These are phyloP conservation scores for Mustela lutreola DNA, from an alignment of 2,113 vertebrate species.

Conservation along the genomic window DNA sequence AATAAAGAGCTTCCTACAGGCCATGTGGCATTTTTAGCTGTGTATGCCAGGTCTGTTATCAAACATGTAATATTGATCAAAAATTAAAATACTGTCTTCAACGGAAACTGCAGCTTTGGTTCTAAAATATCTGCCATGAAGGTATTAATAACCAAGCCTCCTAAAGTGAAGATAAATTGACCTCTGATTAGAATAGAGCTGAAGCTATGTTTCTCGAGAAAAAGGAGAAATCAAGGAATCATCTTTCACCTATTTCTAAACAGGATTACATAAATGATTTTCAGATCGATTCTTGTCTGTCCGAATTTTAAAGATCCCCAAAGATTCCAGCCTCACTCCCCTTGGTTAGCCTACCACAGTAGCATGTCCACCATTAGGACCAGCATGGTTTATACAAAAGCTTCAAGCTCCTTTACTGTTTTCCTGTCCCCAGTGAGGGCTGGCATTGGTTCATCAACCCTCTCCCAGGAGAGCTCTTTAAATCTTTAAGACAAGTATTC, in stretches of 20 bases:
- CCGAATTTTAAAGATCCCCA: background rate
- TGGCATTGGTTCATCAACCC: background rate
- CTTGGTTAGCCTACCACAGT: background rate
- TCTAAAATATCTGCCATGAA: slow-evolving; percentile 16
- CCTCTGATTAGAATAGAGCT: background rate
- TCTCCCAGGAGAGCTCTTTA: background rate
- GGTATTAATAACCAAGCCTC: background rate
- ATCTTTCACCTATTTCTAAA: background rate
- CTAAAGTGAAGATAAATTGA: background rate
- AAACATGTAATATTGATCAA: slow-evolving; percentile 76
- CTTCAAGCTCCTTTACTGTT: background rate
- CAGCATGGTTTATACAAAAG: background rate
- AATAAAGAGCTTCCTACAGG: slow-evolving; percentile 71
- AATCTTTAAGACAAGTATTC: background rate
- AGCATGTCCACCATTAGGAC: background rate
- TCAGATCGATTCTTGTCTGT: background rate
- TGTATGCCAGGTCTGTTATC: background rate
- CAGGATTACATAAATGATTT: background rate
- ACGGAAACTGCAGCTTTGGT: background rate
- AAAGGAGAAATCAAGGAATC: slow-evolving; percentile 13
- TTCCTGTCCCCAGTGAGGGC: background rate
- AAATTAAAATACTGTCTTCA: slow-evolving; percentile 55
- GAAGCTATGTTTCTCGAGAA: background rate
- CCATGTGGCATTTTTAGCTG: slow-evolving; percentile 18
- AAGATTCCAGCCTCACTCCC: background rate